Conservation (phyloP, 2,113 vertebrate species). For the Phaetusa simplex region DNA sequence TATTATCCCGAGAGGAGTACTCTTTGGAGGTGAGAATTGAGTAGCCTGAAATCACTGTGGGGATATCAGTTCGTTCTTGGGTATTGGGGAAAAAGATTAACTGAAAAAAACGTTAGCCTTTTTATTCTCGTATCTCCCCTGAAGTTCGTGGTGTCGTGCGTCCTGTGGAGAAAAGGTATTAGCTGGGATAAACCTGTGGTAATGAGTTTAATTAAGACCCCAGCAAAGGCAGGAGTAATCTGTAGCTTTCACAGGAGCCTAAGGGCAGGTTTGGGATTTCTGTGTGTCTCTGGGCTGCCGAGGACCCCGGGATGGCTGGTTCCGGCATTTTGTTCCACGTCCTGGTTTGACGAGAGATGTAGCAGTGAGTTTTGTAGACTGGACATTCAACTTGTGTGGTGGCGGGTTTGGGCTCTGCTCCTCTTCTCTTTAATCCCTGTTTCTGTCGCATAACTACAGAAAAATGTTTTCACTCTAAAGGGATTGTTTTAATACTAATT, state of each 20-base stretch:
- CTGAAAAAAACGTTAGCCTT: not conserved
- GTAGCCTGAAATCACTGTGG: not conserved
- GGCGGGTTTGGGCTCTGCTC: not conserved
- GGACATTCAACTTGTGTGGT: not conserved
- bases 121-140: not conserved
- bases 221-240: not conserved
- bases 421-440: not conserved
- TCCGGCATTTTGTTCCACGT: not conserved
- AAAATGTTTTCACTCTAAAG: not conserved
- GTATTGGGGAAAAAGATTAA: not conserved
- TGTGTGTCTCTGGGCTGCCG: rapidly evolving
- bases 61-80: not conserved
- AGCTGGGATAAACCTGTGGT: not conserved
- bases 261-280: not conserved
- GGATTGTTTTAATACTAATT: not conserved
- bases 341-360: not conserved
- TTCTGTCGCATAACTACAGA: not conserved
- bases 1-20: not conserved
- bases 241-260: not conserved
- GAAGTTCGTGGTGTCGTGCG: rapidly evolving
- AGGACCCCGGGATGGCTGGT: not conserved
- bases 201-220: not conserved
- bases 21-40: not conserved
- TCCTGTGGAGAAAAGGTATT: not conserved
- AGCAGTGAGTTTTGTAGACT: not conserved